Evolutionary conservation across 2,888 invertebrate species (phyloP), one percentile per base, ranked within the genome.

Genomic region (Morinoia aosen): DNA sequence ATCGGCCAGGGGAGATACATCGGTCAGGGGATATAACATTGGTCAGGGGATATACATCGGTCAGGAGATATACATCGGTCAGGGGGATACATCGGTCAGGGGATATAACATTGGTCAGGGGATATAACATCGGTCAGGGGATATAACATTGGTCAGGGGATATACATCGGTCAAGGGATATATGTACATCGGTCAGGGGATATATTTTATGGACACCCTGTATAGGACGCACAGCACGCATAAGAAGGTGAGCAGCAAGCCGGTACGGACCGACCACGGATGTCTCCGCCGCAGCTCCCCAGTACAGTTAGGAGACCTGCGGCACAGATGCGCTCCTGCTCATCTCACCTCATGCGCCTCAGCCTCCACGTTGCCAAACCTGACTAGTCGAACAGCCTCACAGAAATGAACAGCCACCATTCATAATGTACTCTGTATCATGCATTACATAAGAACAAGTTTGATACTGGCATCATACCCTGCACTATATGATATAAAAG

Each of bases 281-380:
- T 25, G 76, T 33, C 25, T 12, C 33, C 76, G 76, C 90, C 0
- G 90, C 40, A 12, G 16, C 90, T 40, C 90, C 7, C n/a, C 90
- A 90, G 39, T 40, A 90, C 90, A 90, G 90, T 90, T 90, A 90
- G 90, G 48, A 90, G 90, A 90, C 90, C 90, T 12, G 90, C 33
- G 12, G 90, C 40, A 11, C 90, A 90, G 90, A 90, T 90, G 90
- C 40, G n/a, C 40, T 40, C 40, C 19, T 8, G 90, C 90, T 48
- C 33, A 16, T 64, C 90, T 48, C 90, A 90, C 39, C 76, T 76
- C 2, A 16, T 33, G 76, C 76, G 25, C 19, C 76, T 61, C 61
- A 61, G 76, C 25, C 33, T 76, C 76, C 25, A 76, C 25, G 76
- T 76, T 76, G 76, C 76, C 76, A 76, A 33, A 76, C 25, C 76